Conservation (phyloP, 2,888 invertebrate genomes). For the Melipona beecheii region DNA sequence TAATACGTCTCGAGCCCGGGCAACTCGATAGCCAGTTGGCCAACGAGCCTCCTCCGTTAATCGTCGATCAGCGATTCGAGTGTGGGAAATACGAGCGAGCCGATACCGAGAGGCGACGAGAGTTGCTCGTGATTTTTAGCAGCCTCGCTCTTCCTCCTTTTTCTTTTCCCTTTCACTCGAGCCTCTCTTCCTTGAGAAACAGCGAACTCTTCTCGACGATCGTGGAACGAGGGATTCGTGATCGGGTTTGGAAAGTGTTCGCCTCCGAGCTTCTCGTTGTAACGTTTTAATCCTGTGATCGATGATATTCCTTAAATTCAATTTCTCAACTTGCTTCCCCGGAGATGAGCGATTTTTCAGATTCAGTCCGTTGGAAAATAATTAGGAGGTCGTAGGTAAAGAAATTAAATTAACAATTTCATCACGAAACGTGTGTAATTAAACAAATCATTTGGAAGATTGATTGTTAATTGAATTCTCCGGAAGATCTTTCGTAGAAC, state of each 20-base stretch:
- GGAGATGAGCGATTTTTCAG: too few relatives aligned
- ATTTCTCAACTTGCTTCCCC: background rate
- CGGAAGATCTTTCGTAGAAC: too few relatives aligned
- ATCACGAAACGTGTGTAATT: too few relatives aligned
- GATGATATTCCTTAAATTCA: background rate
- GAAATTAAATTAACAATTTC: too few relatives aligned
- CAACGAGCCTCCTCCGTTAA: conserved; percentile 3
- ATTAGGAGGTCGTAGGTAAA: too few relatives aligned
- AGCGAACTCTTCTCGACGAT: background rate
- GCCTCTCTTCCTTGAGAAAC: background rate
- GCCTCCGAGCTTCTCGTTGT: background rate
- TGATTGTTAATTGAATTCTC: too few relatives aligned
- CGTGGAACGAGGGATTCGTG: background rate
- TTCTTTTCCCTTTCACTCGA: conserved; percentile 29
- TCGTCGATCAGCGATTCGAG: background rate
- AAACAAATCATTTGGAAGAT: too few relatives aligned
- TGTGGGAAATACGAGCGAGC: background rate
- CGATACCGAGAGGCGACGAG: background rate
- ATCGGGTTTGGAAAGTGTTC: background rate
- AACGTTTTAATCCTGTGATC: background rate
- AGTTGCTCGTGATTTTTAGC: background rate
- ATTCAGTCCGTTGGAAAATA: too few relatives aligned
- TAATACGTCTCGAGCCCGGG: background rate
- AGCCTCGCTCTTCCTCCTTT: background rate
- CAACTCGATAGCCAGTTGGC: background rate